Percentiles rank a stretch among this genome's conserved stretches.
phyloP scores from a whole-genome alignment of 2,797 vertebrate genomes.

The Picus viridis region DNA sequence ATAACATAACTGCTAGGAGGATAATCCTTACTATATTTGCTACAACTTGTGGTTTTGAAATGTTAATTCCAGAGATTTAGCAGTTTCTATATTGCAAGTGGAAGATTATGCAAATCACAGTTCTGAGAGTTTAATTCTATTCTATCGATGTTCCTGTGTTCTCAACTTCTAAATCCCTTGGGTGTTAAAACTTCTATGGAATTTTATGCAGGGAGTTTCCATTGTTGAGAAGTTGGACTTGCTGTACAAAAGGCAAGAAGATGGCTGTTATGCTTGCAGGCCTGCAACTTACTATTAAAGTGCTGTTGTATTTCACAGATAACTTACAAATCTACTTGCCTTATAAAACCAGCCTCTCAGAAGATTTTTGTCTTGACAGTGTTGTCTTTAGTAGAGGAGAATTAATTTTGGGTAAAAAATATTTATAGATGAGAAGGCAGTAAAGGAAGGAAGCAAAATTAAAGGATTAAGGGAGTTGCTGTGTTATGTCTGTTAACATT shows the following conservation, averaged over 20 bases:
- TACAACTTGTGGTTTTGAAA: constrained; percentile 13
- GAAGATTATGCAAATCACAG: constrained; percentile 9
- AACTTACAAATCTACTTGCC: neutral
- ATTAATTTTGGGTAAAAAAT: neutral
- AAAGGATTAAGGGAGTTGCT: neutral
- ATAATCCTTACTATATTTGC: constrained; percentile 1
- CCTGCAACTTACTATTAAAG: neutral
- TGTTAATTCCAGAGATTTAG: constrained; percentile 6
- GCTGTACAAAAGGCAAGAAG: neutral
- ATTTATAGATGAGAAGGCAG: neutral
- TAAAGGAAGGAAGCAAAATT: neutral
- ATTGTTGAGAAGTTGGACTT: neutral
- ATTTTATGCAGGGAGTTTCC: constrained; percentile 10
- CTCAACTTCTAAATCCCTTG: neutral
- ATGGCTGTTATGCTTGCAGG: neutral
- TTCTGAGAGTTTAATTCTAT: neutral
- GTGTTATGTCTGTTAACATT: neutral
- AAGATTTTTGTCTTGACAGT: neutral
- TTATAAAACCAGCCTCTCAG: neutral
- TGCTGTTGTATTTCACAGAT: constrained; percentile 16
- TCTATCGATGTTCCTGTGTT: constrained; percentile 11
- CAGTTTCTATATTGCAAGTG: neutral
- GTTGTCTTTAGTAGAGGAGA: neutral
- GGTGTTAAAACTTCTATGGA: neutral
- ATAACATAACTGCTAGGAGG: neutral